Evolutionary conservation across 2,888 invertebrate genomes (phyloP).

Genomic region (Allacma fusca): DNA sequence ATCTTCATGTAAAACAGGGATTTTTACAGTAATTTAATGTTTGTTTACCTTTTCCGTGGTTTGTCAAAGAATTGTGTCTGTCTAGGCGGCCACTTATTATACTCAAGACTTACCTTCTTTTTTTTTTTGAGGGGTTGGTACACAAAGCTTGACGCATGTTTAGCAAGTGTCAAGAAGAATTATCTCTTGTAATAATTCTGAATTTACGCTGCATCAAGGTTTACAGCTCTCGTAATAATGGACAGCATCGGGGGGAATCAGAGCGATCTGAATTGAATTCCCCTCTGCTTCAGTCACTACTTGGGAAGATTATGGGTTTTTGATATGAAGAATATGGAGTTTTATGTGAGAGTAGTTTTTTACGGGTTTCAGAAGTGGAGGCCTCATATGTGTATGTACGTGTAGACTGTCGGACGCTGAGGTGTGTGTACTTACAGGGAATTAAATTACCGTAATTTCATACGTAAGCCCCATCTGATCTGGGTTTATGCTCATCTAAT

Average conservation of each 20-base stretch:
- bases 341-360: background rate
- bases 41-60: too few species aligned
- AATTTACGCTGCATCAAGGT: slow-evolving; percentile 2
- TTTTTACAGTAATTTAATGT: too few species aligned
- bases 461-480: background rate
- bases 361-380: background rate
- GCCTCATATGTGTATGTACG: background rate
- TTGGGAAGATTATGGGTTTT: background rate
- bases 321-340: too few species aligned
- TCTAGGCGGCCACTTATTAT: too few species aligned
- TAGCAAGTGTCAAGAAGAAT: slow-evolving; percentile 4
- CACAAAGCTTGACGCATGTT: background rate
- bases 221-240: background rate
- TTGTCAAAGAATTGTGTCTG: too few species aligned
- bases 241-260: background rate
- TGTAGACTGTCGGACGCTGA: background rate
- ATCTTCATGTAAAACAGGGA: too few species aligned
- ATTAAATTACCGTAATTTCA: background rate
- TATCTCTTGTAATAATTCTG: background rate
- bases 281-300: too few species aligned
- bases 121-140: background rate
- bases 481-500: slow-evolving; percentile 16
- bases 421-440: background rate
- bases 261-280: background rate
- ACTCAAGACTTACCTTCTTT: too few species aligned